Evolutionary conservation across 1,140 invertebrate species (phyloP), one percentile per base, ranked within the genome.

Genomic region (Chlorops oryzae): DNA sequence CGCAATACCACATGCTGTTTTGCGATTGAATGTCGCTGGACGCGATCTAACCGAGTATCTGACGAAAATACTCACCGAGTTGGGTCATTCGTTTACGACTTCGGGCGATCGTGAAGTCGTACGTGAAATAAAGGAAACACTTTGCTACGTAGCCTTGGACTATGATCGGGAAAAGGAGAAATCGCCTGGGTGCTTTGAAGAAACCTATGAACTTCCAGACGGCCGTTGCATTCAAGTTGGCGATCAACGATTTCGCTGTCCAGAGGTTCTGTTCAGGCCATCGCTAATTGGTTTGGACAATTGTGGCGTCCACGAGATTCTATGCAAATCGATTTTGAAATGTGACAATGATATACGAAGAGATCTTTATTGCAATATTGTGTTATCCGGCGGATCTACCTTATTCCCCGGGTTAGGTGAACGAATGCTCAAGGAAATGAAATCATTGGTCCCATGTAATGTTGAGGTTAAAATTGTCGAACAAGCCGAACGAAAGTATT

Each of bases 401-500:
- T 91, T 92, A 90, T 93, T 88, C 75, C 89, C 88, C 21, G 88
- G 87, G 62, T 86, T 89, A 63, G 81, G 80, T 52, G 79, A 82
- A 64, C 75, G 80, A 38, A 88, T 90, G 85, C 86, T 88, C 65
- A 88, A 88, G 70, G 89, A 92, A 74, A 88, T 92, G 72, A 86
- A 85, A 35, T 77, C 81, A 22, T 77, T 92, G 44, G 86, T 88
- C 34, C 89, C 89, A 48, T n/a, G n/a, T n/a, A n/a, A n/a, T n/a
- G n/a, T n/a, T n/a, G n/a, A n/a, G n/a, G n/a, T n/a, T n/a, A n/a
- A n/a, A n/a, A n/a, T 93, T 75, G 92, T 93, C 63, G 90, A 91
- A 61, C 91, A 87, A 37, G 90, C 90, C 50, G 90, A 93, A 77
- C 81, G 90, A 63, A 92, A 92, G 73, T 93, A 93, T 75, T 91